Evolutionary conservation across 2,113 vertebrate species (phyloP).

Genomic region (Collichthys lucidus): DNA sequence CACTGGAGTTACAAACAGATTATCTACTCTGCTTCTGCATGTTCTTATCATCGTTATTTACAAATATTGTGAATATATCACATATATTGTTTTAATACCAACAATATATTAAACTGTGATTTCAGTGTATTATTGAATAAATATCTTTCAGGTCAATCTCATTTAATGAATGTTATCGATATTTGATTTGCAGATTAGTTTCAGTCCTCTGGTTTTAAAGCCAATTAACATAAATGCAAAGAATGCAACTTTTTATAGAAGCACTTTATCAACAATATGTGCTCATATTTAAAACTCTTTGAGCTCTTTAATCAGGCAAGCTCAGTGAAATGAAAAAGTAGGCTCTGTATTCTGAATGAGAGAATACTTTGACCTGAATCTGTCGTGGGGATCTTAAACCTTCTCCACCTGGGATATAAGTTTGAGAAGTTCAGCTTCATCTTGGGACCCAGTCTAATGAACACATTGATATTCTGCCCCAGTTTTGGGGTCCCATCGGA

Average conservation of each 20-base stretch:
- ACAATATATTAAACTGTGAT: neutral
- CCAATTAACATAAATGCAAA: neutral
- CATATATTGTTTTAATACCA: neutral
- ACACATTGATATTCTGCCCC: constrained; percentile 64
- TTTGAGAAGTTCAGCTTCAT: constrained; percentile 61
- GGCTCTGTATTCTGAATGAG: constrained; percentile 39
- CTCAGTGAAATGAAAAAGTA: constrained; percentile 34
- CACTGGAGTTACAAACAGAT: neutral
- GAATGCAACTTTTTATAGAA: neutral
- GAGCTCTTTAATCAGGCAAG: constrained; percentile 7
- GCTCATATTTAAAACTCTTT: constrained; percentile 6
- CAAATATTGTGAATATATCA: no score
- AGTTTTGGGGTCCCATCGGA: constrained; percentile 47
- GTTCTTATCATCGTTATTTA: neutral
- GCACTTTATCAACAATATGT: neutral
- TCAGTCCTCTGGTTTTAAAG: neutral
- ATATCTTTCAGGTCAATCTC: neutral
- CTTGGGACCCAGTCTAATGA: constrained; percentile 60
- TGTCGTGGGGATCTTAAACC: constrained; percentile 62
- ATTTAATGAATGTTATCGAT: neutral
- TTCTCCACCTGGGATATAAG: constrained; percentile 57
- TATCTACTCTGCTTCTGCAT: neutral
- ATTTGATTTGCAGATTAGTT: neutral
- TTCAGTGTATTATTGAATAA: neutral
- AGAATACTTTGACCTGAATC: constrained; percentile 63